Conservation (phyloP, 1,140 invertebrate genomes). For the Sitobion miscanthi region DNA sequence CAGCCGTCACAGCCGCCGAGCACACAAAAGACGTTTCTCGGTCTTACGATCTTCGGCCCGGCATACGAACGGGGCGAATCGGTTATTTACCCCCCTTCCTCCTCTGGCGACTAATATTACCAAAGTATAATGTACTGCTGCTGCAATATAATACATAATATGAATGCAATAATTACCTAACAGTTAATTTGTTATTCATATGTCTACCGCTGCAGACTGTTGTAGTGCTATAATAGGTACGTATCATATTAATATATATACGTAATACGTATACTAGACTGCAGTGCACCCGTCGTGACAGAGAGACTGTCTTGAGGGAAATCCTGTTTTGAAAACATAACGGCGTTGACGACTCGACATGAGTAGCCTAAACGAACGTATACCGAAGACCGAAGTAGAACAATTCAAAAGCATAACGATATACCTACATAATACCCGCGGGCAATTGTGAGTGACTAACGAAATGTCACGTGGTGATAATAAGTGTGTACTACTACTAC, state of each 20-base stretch:
- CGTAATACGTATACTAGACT: too few relatives aligned
- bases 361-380: background rate
- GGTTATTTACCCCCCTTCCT: background rate
- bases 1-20: slow-evolving; percentile 17
- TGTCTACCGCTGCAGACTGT: too few relatives aligned
- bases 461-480: background rate
- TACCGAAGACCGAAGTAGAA: too few relatives aligned
- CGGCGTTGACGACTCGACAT: background rate
- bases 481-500: too few relatives aligned
- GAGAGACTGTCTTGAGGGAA: background rate
- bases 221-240: too few relatives aligned
- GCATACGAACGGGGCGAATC: background rate
- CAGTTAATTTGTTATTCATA: too few relatives aligned
- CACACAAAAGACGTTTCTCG: slow-evolving; percentile 20
- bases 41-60: slow-evolving; percentile 1
- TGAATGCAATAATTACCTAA: too few relatives aligned
- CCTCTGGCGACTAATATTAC: background rate
- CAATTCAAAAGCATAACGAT: too few relatives aligned
- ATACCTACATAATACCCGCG: too few relatives aligned
- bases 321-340: background rate
- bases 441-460: background rate
- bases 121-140: background rate
- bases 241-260: too few relatives aligned
- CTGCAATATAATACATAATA: background rate
- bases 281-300: background rate